Percentiles rank a stretch among this genome's conserved stretches.
These are phyloP conservation scores for Acrobasis repandana DNA, from an alignment of 2,888 invertebrate genomes.

Conservation along the genomic window DNA sequence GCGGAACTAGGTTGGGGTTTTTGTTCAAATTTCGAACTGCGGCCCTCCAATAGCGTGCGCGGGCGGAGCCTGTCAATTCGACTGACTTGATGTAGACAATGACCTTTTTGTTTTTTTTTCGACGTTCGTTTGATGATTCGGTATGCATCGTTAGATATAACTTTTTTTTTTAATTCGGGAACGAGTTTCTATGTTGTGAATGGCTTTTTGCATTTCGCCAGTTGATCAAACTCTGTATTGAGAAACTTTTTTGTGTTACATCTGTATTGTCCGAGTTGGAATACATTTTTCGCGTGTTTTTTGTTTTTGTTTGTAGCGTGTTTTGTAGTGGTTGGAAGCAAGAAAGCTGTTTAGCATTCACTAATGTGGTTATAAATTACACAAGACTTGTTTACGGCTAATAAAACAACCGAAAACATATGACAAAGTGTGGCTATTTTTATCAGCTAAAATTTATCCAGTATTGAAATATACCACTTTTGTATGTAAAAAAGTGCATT, in stretches of 20 bases:
- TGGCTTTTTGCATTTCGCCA: slow-evolving; percentile 19
- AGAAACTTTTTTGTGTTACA: slow-evolving; percentile 17
- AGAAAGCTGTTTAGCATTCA: slow-evolving; percentile 21
- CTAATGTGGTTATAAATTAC: slow-evolving; percentile 16
- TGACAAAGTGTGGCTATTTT: slow-evolving; percentile 22
- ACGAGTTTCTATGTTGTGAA: slow-evolving; percentile 14
- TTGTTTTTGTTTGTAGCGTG: neutral
- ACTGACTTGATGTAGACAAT: slow-evolving; percentile 77
- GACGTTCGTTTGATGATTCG: slow-evolving; percentile 53
- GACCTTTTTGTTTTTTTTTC: slow-evolving; percentile 63
- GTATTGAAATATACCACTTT: slow-evolving; percentile 13
- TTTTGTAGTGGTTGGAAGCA: neutral
- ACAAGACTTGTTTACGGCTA: slow-evolving; percentile 19
- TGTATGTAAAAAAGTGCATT: too few relatives aligned
- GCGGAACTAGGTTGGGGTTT: slow-evolving; percentile 81
- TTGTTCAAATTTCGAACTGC: slow-evolving; percentile 78
- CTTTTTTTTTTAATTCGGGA: slow-evolving; percentile 41
- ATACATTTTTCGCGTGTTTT: slow-evolving; percentile 5
- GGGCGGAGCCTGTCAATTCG: slow-evolving; percentile 78
- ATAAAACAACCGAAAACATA: slow-evolving; percentile 17
- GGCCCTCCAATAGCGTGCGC: slow-evolving; percentile 77
- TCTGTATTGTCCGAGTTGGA: slow-evolving; percentile 4
- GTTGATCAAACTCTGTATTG: slow-evolving; percentile 19
- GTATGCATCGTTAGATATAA: slow-evolving; percentile 36
- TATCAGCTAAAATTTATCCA: slow-evolving; percentile 12